These are phyloP conservation scores for Scaptomyza graminum DNA, from an alignment of 1,140 invertebrate species.

Conservation along the genomic window DNA sequence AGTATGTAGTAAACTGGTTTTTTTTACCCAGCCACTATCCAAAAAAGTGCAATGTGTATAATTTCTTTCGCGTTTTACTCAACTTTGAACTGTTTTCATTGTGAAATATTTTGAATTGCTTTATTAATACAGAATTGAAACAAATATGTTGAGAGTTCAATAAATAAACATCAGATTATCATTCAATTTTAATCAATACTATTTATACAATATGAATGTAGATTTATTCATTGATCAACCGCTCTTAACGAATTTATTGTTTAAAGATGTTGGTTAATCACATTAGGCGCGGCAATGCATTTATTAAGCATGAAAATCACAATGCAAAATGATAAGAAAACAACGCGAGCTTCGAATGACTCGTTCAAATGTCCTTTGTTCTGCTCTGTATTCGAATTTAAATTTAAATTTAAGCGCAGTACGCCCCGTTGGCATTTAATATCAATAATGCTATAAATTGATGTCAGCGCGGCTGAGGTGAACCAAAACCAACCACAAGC, in stretches of 20 bases:
- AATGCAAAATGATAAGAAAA: slow-evolving; percentile 16
- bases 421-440: slow-evolving; percentile 53
- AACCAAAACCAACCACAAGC: background rate
- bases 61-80: too few relatives aligned
- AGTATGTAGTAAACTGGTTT: background rate
- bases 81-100: too few relatives aligned
- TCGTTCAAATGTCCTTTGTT: slow-evolving; percentile 5
- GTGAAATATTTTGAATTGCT: too few relatives aligned
- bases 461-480: slow-evolving; percentile 8
- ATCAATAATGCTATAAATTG: slow-evolving; percentile 76
- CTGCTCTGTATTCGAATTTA: slow-evolving; percentile 43
- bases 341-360: slow-evolving; percentile 28
- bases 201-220: background rate
- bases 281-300: slow-evolving; percentile 64
- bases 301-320: slow-evolving; percentile 59
- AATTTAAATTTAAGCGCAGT: slow-evolving; percentile 51
- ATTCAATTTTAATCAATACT: slow-evolving; percentile 1
- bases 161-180: slow-evolving; percentile 15
- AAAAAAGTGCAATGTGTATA: background rate
- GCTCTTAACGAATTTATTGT: slow-evolving; percentile 60
- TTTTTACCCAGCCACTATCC: background rate
- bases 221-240: background rate
- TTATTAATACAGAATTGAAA: background rate
- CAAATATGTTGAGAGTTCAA: background rate
- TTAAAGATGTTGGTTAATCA: slow-evolving; percentile 60